Conservation (phyloP, 2,797 vertebrate species). For the Schizothorax lantsangensis region DNA sequence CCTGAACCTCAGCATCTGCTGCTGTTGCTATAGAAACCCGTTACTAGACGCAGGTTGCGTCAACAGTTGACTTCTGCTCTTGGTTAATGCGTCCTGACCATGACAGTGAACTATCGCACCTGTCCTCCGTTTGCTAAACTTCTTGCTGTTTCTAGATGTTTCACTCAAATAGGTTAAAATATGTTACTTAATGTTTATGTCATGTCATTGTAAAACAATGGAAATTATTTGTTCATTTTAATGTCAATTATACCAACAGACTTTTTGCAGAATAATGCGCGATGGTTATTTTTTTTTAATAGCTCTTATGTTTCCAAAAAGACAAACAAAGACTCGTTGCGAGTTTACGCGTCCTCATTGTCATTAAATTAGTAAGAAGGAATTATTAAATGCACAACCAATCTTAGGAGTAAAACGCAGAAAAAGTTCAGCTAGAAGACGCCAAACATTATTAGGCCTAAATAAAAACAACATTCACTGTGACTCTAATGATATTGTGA, state of each 20-base stretch:
- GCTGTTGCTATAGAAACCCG: conserved; percentile 74
- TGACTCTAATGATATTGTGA: conserved; percentile 63
- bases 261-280: background rate
- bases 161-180: background rate
- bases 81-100: conserved; percentile 59
- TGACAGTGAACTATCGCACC: background rate
- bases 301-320: conserved; percentile 51
- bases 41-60: conserved; percentile 20
- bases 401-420: background rate
- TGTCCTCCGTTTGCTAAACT: background rate
- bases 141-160: background rate
- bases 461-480: background rate
- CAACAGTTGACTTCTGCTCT: conserved; percentile 59
- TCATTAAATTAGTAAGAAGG: background rate
- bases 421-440: background rate
- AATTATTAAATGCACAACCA: background rate
- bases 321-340: background rate
- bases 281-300: conserved; percentile 57
- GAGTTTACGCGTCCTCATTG: background rate
- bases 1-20: conserved; percentile 70
- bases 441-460: background rate
- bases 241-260: background rate
- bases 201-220: background rate
- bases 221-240: background rate
- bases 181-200: too few species aligned